Conservation (phyloP, 2,888 invertebrate genomes). For the Tethea ocularis region DNA sequence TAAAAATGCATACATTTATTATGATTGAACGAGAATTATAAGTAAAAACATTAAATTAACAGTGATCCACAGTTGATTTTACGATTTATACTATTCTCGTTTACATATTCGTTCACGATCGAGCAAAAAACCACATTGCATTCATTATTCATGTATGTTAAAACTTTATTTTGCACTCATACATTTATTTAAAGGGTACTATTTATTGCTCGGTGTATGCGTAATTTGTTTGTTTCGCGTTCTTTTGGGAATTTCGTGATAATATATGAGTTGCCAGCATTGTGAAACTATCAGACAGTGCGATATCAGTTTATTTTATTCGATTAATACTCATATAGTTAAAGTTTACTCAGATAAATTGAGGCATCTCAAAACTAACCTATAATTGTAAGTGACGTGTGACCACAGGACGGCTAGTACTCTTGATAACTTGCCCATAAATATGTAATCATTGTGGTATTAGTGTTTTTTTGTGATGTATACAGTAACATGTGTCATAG, state of each 20-base stretch:
- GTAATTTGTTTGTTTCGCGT: slow-evolving; percentile 5
- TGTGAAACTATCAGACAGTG: too few relatives aligned
- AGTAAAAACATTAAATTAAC: too few relatives aligned
- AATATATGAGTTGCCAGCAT: background rate
- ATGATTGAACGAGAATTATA: background rate
- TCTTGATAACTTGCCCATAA: background rate
- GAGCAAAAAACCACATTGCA: background rate
- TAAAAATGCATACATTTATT: too few relatives aligned
- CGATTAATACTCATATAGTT: too few relatives aligned
- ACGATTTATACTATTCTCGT: slow-evolving; percentile 15
- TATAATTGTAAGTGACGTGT: background rate
- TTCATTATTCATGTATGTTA: slow-evolving; percentile 12
- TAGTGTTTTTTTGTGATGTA: slow-evolving; percentile 6
- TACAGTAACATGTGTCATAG: slow-evolving; percentile 26
- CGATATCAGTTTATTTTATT: too few relatives aligned
- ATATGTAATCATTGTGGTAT: slow-evolving; percentile 16
- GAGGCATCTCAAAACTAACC: background rate
- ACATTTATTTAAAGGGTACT: slow-evolving; percentile 12
- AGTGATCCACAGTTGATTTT: background rate
- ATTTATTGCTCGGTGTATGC: slow-evolving; percentile 9
- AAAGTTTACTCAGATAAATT: background rate
- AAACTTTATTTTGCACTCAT: slow-evolving; percentile 17
- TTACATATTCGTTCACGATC: background rate
- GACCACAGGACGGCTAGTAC: background rate
- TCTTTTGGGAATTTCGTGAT: background rate